These are phyloP conservation scores for Sclerurus mexicanus DNA, from an alignment of 2,113 vertebrate genomes.

Conservation along the genomic window DNA sequence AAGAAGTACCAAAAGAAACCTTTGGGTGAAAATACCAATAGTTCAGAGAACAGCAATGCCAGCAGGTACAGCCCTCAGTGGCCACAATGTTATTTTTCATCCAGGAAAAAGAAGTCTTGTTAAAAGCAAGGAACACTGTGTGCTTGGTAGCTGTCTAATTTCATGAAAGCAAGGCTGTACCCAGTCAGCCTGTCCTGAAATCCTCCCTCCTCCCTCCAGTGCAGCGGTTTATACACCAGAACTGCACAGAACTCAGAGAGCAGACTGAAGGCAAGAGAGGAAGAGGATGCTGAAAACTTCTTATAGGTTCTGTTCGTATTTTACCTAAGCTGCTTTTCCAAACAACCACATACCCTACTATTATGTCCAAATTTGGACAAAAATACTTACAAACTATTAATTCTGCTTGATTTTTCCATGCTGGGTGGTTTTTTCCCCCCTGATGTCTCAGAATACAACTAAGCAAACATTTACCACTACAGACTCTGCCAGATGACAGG, in stretches of 20 bases:
- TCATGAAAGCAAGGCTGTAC: not conserved
- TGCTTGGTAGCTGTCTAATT: not conserved
- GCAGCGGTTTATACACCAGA: not conserved
- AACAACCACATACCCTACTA: rapidly evolving
- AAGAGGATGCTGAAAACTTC: not conserved
- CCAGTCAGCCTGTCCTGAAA: not conserved
- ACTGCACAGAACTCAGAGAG: not conserved
- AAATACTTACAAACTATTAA: not conserved
- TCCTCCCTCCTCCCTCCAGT: not conserved
- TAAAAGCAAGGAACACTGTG: not conserved
- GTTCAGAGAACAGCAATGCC: not conserved
- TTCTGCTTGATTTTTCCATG: not conserved
- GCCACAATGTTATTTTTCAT: not conserved
- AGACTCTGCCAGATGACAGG: not conserved
- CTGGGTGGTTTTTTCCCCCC: rapidly evolving
- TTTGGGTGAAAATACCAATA: not conserved
- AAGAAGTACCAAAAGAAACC: not conserved
- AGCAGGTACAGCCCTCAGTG: not conserved
- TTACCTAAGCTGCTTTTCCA: not conserved
- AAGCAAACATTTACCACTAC: not conserved
- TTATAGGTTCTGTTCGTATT: not conserved
- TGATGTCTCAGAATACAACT: not conserved
- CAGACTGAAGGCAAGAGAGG: not conserved
- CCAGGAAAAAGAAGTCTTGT: not conserved
- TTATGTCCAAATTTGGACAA: not conserved